Evolutionary conservation across 1,140 invertebrate species (phyloP).

Genomic region (Physella acuta): DNA sequence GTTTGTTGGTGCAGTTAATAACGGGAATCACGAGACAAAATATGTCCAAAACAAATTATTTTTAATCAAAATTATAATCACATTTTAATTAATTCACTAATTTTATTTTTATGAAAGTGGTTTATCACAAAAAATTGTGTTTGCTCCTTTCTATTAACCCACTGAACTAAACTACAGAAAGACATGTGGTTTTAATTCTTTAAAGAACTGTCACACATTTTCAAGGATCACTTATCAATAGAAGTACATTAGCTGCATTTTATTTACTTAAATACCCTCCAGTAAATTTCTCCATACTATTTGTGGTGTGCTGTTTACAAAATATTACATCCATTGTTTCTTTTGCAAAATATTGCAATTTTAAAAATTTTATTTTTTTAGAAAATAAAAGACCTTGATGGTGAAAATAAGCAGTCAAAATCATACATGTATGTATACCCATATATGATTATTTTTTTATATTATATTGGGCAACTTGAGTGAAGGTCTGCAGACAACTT

Average conservation of each 20-base stretch:
- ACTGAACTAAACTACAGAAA: too few species aligned
- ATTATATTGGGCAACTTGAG: not conserved
- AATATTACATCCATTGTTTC: not conserved
- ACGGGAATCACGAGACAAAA: not conserved
- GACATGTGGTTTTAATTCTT: too few species aligned
- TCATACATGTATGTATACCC: slow-evolving; percentile 5
- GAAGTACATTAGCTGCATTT: not conserved
- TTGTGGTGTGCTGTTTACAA: not conserved
- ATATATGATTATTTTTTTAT: not conserved
- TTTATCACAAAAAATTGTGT: not conserved
- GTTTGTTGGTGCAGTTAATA: not conserved
- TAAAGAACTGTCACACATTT: not conserved
- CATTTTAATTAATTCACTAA: too few species aligned
- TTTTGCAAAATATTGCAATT: too few species aligned
- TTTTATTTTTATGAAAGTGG: too few species aligned
- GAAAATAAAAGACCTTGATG: slow-evolving; percentile 14
- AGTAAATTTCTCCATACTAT: not conserved
- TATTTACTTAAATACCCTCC: not conserved
- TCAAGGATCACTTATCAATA: not conserved
- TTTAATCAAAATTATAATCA: not conserved
- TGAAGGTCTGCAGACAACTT: not conserved
- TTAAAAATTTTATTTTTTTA: too few species aligned
- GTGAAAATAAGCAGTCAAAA: not conserved
- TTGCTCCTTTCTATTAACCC: too few species aligned
- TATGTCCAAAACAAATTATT: not conserved